A percentile compares a stretch with the other conserved stretches of the same genome.
These are phyloP conservation scores for Pteropus alecto DNA, from an alignment of 2,113 vertebrate species.

Conservation along the genomic window DNA sequence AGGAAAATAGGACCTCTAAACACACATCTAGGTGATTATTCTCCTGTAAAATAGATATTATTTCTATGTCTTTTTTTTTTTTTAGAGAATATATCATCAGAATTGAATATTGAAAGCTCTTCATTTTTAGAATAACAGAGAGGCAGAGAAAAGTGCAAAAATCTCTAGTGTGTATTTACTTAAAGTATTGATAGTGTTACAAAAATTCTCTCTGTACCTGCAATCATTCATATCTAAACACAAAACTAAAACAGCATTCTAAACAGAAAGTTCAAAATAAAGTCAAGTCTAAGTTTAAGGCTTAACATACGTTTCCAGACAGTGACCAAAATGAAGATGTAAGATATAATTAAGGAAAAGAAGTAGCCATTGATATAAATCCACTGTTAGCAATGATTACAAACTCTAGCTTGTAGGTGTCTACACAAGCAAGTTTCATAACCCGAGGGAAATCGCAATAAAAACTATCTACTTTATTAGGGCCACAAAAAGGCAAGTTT, in stretches of 20 bases:
- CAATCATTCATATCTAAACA: background rate
- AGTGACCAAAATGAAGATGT: constrained; percentile 9
- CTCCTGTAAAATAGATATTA: background rate
- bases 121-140: background rate
- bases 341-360: constrained; percentile 30
- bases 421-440: constrained; percentile 40
- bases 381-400: background rate
- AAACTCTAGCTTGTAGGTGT: constrained; percentile 3
- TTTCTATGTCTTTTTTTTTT: background rate
- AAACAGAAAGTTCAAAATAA: background rate
- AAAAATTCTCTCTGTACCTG: background rate
- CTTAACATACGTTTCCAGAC: background rate
- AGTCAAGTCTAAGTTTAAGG: background rate
- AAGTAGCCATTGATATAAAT: constrained; percentile 23
- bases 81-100: background rate
- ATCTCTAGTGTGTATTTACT: background rate
- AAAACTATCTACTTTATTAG: background rate
- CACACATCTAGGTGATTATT: background rate
- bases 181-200: background rate
- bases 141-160: background rate
- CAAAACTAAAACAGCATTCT: background rate
- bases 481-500: background rate
- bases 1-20: background rate
- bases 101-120: background rate
- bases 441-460: background rate